phyloP scores from a whole-genome alignment of 2,888 invertebrate genomes.

The Chromoteleia sp. region DNA sequence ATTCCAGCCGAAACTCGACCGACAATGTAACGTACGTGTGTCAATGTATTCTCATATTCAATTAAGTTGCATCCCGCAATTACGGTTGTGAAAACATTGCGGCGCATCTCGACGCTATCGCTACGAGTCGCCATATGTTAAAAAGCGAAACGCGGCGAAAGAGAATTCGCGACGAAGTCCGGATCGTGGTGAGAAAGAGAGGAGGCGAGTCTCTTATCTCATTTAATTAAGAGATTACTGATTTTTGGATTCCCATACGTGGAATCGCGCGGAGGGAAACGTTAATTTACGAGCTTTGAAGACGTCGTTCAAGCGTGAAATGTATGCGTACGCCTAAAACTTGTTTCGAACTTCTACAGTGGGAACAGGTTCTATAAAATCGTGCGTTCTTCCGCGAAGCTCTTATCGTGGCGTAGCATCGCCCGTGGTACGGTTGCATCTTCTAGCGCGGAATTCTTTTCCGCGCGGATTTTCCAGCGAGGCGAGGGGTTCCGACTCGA shows the following conservation, averaged over 20 bases:
- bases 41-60: slow-evolving; percentile 43
- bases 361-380: slow-evolving; percentile 83
- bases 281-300: slow-evolving; percentile 81
- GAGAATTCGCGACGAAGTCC: neutral
- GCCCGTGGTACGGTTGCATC: slow-evolving; percentile 45
- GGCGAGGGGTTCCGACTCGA: slow-evolving; percentile 36
- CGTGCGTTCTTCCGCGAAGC: slow-evolving; percentile 81
- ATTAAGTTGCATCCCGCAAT: slow-evolving; percentile 56
- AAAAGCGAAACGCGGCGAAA: neutral
- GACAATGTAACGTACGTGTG: slow-evolving; percentile 39
- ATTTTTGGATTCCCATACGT: slow-evolving; percentile 76
- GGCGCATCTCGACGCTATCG: slow-evolving; percentile 35
- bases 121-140: slow-evolving; percentile 43
- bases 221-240: slow-evolving; percentile 79
- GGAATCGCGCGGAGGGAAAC: slow-evolving; percentile 72
- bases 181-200: slow-evolving; percentile 1
- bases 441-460: slow-evolving; percentile 42
- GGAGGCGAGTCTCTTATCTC: slow-evolving; percentile 37
- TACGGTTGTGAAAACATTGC: slow-evolving; percentile 35
- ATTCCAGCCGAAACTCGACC: slow-evolving; percentile 30
- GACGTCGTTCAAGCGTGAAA: slow-evolving; percentile 79
- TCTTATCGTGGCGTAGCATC: slow-evolving; percentile 75
- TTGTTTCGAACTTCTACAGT: slow-evolving; percentile 73
- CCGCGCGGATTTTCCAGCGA: slow-evolving; percentile 30
- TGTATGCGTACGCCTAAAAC: slow-evolving; percentile 78